Conservation (phyloP, 2,797 vertebrate genomes). For the Benthosema pterotum region DNA sequence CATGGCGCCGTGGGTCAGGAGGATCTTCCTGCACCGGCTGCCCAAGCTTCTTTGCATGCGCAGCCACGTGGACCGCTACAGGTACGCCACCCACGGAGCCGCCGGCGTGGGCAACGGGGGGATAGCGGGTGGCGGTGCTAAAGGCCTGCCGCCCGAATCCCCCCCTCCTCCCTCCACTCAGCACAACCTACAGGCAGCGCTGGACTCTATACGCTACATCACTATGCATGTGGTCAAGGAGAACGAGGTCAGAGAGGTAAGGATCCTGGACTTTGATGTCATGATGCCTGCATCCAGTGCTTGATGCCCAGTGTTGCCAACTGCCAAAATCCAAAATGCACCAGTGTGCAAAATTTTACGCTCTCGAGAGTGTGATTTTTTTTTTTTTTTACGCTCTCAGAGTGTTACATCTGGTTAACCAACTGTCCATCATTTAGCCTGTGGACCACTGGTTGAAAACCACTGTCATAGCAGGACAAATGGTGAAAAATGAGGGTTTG, state of each 20-base stretch:
- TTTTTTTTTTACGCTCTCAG: no score
- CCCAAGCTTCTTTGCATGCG: slow-evolving; percentile 95
- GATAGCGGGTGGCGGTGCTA: slow-evolving; percentile 59
- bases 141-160: slow-evolving; percentile 46
- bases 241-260: slow-evolving; percentile 91
- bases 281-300: background rate
- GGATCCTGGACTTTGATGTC: slow-evolving; percentile 30
- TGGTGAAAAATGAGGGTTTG: no score
- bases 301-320: no score
- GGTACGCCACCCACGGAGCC: slow-evolving; percentile 49
- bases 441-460: no score
- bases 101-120: slow-evolving; percentile 15
- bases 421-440: no score
- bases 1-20: slow-evolving; percentile 97
- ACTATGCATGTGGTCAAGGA: slow-evolving; percentile 91
- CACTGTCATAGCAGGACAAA: no score
- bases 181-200: slow-evolving; percentile 85
- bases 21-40: slow-evolving; percentile 89
- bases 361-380: no score
- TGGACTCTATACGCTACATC: slow-evolving; percentile 93
- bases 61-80: slow-evolving; percentile 89
- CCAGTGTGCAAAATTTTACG: background rate
- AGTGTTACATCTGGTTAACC: no score
- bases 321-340: no score
- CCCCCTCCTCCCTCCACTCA: slow-evolving; percentile 64